These are phyloP conservation scores for Laticauda colubrina DNA, from an alignment of 2,113 vertebrate genomes.

Conservation along the genomic window DNA sequence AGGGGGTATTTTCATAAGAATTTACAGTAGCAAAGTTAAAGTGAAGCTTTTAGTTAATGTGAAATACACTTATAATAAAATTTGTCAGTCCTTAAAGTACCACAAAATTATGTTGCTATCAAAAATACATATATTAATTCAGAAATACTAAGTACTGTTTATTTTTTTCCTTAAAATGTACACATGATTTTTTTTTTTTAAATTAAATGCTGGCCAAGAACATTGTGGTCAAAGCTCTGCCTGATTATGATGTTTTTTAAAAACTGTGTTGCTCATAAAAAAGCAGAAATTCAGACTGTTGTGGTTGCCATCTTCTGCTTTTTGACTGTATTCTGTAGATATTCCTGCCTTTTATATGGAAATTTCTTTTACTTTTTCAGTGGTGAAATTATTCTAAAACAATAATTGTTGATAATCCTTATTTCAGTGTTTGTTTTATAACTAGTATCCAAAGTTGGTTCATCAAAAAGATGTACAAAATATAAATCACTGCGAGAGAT, in stretches of 20 bases:
- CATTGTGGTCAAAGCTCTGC: neutral
- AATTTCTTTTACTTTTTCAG: neutral
- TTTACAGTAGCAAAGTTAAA: slow-evolving; percentile 22
- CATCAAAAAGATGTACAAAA: neutral
- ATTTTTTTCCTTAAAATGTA: neutral
- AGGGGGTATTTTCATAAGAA: slow-evolving; percentile 64
- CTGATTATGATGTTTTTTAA: neutral
- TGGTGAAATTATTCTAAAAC: neutral
- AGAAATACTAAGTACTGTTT: neutral
- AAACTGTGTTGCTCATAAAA: neutral
- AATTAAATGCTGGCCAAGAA: neutral
- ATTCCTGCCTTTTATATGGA: neutral
- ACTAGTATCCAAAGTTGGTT: neutral
- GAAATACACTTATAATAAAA: neutral
- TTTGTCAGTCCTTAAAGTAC: neutral
- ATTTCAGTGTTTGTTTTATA: neutral
- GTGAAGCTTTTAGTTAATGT: neutral
- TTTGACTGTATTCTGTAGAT: neutral
- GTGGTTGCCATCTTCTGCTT: neutral
- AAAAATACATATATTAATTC: neutral
- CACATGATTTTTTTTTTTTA: neutral
- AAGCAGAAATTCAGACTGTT: neutral
- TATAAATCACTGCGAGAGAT: neutral
- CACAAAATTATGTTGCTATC: neutral
- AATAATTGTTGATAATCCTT: neutral